phyloP scores from a whole-genome alignment of 2,888 invertebrate genomes.

The Zaprionus bogoriensis region DNA sequence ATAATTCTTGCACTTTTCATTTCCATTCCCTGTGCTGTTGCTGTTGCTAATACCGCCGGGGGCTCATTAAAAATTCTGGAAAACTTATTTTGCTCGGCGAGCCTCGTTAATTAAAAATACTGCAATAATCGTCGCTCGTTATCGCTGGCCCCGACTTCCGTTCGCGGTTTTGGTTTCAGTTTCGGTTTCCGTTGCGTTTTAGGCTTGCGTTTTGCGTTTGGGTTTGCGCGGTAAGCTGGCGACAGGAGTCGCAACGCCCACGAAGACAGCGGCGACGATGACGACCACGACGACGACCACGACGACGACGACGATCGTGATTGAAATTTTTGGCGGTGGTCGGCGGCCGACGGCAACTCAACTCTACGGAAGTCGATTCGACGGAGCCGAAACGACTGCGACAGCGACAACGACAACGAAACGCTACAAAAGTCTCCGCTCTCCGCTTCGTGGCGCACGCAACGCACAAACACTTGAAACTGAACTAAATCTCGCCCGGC shows the following conservation, averaged over 20 bases:
- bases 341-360: conserved; percentile 63
- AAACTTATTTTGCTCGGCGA: conserved; percentile 52
- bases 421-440: conserved; percentile 61
- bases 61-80: conserved; percentile 69
- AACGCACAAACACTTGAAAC: conserved; percentile 82
- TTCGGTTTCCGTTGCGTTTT: conserved; percentile 20
- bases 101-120: conserved; percentile 73
- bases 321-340: conserved; percentile 38
- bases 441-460: conserved; percentile 79
- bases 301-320: conserved; percentile 55
- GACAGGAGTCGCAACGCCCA: conserved; percentile 65
- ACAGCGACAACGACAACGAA: conserved; percentile 33
- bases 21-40: conserved; percentile 45
- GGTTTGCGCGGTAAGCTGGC: conserved; percentile 39
- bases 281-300: no score
- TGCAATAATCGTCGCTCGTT: conserved; percentile 45
- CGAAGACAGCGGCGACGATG: conserved; percentile 41
- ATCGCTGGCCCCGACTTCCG: conserved; percentile 47
- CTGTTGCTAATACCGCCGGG: no score
- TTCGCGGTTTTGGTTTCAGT: conserved; percentile 45
- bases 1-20: conserved; percentile 71
- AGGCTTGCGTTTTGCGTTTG: conserved; percentile 4
- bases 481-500: conserved; percentile 80
- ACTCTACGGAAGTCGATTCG: conserved; percentile 70
- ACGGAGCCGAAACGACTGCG: conserved; percentile 34